A percentile compares a stretch with the other conserved stretches of the same genome.
phyloP scores from a whole-genome alignment of 2,888 invertebrate genomes.

The Eupithecia pulchellata region DNA sequence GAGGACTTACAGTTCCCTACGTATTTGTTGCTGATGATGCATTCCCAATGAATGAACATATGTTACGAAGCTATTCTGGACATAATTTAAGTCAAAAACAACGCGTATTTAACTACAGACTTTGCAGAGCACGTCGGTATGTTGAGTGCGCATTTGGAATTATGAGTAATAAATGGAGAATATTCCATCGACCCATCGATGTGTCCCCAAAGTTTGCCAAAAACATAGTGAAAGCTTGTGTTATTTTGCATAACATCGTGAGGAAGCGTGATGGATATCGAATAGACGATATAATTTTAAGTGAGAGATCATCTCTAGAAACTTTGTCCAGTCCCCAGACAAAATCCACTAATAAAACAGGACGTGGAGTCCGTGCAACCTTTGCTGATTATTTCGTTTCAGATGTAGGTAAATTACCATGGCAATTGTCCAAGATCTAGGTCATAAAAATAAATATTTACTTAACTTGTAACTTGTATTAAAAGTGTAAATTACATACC shows the following conservation, averaged over 20 bases:
- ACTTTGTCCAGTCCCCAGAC: background rate
- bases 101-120: constrained; percentile 1
- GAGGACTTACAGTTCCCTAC: background rate
- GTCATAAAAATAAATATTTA: too few relatives aligned
- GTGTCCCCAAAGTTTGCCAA: constrained; percentile 5
- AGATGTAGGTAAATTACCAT: too few relatives aligned
- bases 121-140: constrained; percentile 13
- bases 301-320: background rate
- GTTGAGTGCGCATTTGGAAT: constrained; percentile 32
- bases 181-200: constrained; percentile 7
- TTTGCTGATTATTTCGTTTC: too few relatives aligned
- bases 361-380: too few relatives aligned
- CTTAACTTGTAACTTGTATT: too few relatives aligned
- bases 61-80: background rate
- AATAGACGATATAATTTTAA: constrained; percentile 12
- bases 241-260: constrained; percentile 30
- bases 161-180: constrained; percentile 16
- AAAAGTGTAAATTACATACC: too few relatives aligned
- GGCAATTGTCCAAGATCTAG: too few relatives aligned
- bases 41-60: background rate
- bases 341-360: too few relatives aligned
- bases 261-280: constrained; percentile 17
- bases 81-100: background rate
- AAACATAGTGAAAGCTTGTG: constrained; percentile 24
- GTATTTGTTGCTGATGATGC: background rate